These are phyloP conservation scores for Alentia gelatinosa DNA, from an alignment of 2,888 invertebrate genomes.

Conservation along the genomic window DNA sequence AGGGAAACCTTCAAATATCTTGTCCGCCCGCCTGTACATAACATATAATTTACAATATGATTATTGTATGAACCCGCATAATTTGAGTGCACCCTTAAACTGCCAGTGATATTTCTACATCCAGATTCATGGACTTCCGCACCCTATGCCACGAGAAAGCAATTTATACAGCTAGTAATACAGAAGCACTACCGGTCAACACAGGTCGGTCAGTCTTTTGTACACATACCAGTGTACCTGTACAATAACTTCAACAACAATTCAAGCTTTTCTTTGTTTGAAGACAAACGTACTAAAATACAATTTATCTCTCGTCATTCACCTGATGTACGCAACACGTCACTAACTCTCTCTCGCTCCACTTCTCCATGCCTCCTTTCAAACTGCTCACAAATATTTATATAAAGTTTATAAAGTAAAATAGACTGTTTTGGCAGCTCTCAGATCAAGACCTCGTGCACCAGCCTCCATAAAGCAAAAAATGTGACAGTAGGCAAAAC, in stretches of 20 bases:
- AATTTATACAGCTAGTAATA: background rate
- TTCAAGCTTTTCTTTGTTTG: conserved; percentile 15
- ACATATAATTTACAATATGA: background rate
- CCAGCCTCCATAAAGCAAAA: no score
- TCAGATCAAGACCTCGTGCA: no score
- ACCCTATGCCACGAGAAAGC: background rate
- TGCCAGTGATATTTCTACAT: background rate
- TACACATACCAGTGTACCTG: conserved; percentile 33
- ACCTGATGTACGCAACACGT: background rate
- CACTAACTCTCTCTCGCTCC: no score
- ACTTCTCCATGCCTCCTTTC: no score
- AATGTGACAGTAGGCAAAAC: no score
- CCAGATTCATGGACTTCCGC: background rate
- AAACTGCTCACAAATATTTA: no score
- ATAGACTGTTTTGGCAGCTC: no score
- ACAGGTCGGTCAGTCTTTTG: background rate
- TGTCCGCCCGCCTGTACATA: background rate
- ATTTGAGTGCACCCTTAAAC: background rate
- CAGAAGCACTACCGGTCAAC: conserved; percentile 7
- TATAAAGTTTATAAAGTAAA: no score
- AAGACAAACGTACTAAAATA: background rate
- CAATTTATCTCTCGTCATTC: background rate
- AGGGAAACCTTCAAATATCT: background rate
- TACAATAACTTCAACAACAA: conserved; percentile 40
- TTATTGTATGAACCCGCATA: background rate